Evolutionary conservation across 2,888 invertebrate species (phyloP).

Genomic region (Tachina lurida): DNA sequence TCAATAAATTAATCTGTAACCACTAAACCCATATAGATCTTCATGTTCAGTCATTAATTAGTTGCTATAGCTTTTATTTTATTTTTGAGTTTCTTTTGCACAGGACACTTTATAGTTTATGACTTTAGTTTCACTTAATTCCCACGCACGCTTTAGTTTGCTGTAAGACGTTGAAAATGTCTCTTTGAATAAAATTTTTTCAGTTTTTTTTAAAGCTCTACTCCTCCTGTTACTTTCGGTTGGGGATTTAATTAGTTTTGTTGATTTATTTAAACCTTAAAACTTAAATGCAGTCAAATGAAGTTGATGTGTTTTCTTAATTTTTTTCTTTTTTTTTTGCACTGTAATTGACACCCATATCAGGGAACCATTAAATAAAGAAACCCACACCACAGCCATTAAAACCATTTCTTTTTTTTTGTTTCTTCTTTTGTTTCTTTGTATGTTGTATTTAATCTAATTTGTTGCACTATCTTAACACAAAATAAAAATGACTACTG

Average conservation of each 20-base stretch:
- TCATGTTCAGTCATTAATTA: constrained; percentile 53
- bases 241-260: constrained; percentile 70
- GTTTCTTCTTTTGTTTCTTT: background rate
- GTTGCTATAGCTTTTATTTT: constrained; percentile 31
- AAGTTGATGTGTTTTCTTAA: constrained; percentile 56
- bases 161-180: constrained; percentile 10
- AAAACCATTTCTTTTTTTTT: constrained; percentile 50
- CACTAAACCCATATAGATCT: constrained; percentile 38
- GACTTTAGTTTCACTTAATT: constrained; percentile 51
- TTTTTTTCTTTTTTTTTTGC: constrained; percentile 46
- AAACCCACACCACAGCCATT: constrained; percentile 67
- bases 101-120: constrained; percentile 58
- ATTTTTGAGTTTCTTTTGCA: constrained; percentile 11
- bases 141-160: constrained; percentile 62
- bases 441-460: constrained; percentile 66
- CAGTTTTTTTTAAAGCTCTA: background rate
- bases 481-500: constrained; percentile 64
- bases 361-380: constrained; percentile 65
- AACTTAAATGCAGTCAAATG: constrained; percentile 63
- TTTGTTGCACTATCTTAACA: constrained; percentile 71
- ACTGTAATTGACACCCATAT: constrained; percentile 71
- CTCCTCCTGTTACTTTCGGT: constrained; percentile 56
- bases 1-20: constrained; percentile 8
- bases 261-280: constrained; percentile 68
- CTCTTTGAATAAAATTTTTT: constrained; percentile 1